A percentile compares a stretch with the other conserved stretches of the same genome.
These are phyloP conservation scores for Cavia aperea DNA, from an alignment of 2,113 vertebrate genomes.

Conservation along the genomic window DNA sequence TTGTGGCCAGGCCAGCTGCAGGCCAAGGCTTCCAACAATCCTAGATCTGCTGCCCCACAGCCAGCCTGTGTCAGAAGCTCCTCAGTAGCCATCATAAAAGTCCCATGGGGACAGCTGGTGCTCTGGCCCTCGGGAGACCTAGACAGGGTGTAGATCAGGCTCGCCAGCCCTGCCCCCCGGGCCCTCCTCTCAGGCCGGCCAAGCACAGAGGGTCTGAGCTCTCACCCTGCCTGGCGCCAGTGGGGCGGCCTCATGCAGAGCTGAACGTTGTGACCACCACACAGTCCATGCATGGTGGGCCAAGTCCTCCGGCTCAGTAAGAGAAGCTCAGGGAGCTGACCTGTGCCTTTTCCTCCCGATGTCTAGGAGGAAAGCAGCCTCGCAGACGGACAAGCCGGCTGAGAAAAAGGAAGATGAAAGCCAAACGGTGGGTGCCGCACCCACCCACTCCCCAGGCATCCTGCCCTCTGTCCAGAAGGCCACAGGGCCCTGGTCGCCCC, in stretches of 20 bases:
- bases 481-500: neutral
- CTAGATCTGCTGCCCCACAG: neutral
- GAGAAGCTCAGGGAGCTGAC: conserved; percentile 43
- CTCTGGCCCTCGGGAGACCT: neutral
- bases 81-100: fast-evolving
- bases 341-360: conserved; percentile 35
- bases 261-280: fast-evolving
- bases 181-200: neutral
- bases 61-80: neutral
- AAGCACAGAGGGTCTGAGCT: neutral
- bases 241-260: neutral
- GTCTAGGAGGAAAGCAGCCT: conserved; percentile 94
- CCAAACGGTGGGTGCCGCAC: conserved; percentile 80
- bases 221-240: neutral
- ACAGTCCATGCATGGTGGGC: fast-evolving
- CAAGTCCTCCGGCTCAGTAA: fast-evolving
- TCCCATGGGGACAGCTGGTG: too few relatives aligned
- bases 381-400: conserved; percentile 93
- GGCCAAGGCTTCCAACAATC: neutral
- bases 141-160: fast-evolving
- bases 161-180: fast-evolving
- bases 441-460: fast-evolving
- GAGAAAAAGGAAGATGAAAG: conserved; percentile 91
- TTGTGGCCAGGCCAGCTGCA: fast-evolving
- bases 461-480: neutral